These are phyloP conservation scores for Tipula unca DNA, from an alignment of 2,888 invertebrate genomes.

Conservation along the genomic window DNA sequence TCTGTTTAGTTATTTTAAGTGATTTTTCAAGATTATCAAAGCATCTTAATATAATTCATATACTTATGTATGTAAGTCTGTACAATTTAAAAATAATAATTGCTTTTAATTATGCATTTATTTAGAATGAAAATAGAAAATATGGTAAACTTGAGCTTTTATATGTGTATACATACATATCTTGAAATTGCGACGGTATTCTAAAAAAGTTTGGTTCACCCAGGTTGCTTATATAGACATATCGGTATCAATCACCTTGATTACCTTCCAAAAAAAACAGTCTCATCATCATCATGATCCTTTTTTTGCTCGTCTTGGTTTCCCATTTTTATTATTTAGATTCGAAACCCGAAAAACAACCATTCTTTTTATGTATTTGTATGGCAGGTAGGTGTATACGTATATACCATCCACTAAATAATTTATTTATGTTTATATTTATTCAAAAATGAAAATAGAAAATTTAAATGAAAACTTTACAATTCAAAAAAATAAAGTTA, in stretches of 20 bases:
- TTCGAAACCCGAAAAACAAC: not conserved
- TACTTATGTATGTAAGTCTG: not conserved
- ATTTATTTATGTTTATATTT: conserved; percentile 8
- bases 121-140: not conserved
- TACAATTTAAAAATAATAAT: not conserved
- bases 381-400: not conserved
- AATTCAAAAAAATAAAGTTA: not conserved
- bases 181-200: not conserved
- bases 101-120: not conserved
- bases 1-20: too few species aligned
- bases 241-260: not conserved
- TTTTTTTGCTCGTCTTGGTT: not conserved
- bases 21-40: not conserved
- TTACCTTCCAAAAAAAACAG: not conserved
- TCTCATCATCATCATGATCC: not conserved
- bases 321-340: not conserved
- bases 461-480: not conserved
- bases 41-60: too few species aligned
- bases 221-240: not conserved
- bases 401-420: not conserved
- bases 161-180: not conserved
- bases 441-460: not conserved
- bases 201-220: not conserved
- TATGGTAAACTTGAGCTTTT: not conserved
- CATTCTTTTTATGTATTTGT: not conserved